phyloP scores from a whole-genome alignment of 2,888 invertebrate species.

The Volucella zonaria region DNA sequence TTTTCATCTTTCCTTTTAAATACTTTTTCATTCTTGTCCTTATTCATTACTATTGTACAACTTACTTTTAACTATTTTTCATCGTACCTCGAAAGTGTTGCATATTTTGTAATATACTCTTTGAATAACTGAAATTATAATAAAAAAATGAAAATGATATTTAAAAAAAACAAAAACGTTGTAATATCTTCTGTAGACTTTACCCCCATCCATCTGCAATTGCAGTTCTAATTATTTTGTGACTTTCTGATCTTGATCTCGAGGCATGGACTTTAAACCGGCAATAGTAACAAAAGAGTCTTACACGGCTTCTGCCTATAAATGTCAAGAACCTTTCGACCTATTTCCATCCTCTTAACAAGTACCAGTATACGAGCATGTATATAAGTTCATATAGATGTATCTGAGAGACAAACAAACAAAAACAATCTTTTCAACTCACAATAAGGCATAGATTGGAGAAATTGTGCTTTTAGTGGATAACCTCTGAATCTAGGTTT shows the following conservation, averaged over 20 bases:
- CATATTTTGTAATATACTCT: constrained; percentile 54
- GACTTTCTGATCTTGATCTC: constrained; percentile 1
- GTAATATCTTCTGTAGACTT: not conserved
- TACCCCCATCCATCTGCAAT: constrained; percentile 16
- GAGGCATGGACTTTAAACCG: not conserved
- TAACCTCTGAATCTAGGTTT: constrained; percentile 61
- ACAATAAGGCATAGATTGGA: constrained; percentile 53
- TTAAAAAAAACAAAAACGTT: constrained; percentile 11
- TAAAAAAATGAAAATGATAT: constrained; percentile 4
- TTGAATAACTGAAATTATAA: constrained; percentile 65
- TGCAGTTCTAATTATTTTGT: constrained; percentile 17
- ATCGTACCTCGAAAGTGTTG: constrained; percentile 46
- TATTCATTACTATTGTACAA: constrained; percentile 22
- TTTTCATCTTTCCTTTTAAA: constrained; percentile 59
- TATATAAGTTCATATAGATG: not conserved
- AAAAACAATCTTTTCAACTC: constrained; percentile 33
- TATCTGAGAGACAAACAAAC: constrained; percentile 26
- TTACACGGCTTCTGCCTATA: constrained; percentile 5
- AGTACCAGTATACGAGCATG: too few species aligned
- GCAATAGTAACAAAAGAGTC: constrained; percentile 6
- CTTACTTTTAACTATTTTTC: constrained; percentile 27
- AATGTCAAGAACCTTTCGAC: constrained; percentile 61
- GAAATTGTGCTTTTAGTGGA: constrained; percentile 57
- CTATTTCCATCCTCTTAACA: constrained; percentile 55
- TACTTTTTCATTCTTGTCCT: constrained; percentile 75